phyloP scores from a whole-genome alignment of 2,797 vertebrate genomes.

The Chaetophractus vellerosus region DNA sequence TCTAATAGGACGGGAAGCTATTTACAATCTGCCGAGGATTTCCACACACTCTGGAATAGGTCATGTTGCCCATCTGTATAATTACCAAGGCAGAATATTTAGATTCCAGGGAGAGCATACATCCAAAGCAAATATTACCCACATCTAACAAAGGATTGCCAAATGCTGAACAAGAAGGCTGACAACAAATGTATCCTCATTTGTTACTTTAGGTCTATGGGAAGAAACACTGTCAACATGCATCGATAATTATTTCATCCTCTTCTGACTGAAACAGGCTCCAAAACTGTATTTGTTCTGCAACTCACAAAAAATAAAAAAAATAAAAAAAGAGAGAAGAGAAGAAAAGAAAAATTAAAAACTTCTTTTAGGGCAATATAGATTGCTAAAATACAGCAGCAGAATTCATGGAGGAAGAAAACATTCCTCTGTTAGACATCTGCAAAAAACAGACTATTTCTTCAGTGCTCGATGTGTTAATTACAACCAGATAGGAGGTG shows the following conservation, averaged over 20 bases:
- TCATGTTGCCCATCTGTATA: conserved; percentile 83
- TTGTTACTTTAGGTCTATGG: conserved; percentile 3
- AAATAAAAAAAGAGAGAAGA: too few relatives aligned
- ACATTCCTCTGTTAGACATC: conserved; percentile 88
- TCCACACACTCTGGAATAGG: conserved; percentile 78
- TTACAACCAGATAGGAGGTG: conserved; percentile 91
- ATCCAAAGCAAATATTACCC: conserved; percentile 69
- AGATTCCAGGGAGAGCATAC: conserved; percentile 62
- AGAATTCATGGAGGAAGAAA: conserved; percentile 88
- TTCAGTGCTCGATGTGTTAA: conserved; percentile 90
- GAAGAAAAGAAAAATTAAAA: not conserved
- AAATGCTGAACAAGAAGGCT: not conserved
- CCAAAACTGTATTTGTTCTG: not conserved
- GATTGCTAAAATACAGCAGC: conserved; percentile 81
- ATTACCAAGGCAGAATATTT: conserved; percentile 84
- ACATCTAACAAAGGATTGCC: conserved; percentile 74
- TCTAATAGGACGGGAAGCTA: conserved; percentile 73
- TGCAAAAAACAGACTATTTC: conserved; percentile 86
- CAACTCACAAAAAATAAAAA: not conserved
- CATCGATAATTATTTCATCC: conserved; percentile 58
- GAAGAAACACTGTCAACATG: conserved; percentile 10
- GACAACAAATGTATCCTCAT: conserved; percentile 57
- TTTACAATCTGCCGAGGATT: conserved; percentile 71
- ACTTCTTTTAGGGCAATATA: conserved; percentile 80
- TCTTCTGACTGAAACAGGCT: not conserved